Evolutionary conservation across 2,113 vertebrate genomes (phyloP).

Genomic region (Anhinga rufa): DNA sequence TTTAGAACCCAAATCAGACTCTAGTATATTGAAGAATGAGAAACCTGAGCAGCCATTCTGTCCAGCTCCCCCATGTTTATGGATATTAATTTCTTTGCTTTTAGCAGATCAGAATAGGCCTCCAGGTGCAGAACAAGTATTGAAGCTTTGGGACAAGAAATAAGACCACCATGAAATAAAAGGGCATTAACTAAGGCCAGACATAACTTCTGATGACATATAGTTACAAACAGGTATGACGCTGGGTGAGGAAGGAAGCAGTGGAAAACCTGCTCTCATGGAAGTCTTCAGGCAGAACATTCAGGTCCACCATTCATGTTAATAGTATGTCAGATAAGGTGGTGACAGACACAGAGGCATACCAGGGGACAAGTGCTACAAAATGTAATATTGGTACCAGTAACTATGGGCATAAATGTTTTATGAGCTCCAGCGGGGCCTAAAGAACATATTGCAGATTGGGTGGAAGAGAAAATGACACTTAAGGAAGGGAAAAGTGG

Average conservation of each 20-base stretch:
- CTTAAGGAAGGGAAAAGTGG: neutral
- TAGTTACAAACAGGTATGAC: neutral
- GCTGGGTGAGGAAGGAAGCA: neutral
- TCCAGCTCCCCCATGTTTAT: neutral
- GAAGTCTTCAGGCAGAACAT: neutral
- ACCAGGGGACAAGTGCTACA: neutral
- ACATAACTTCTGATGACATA: neutral
- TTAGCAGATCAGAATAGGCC: neutral
- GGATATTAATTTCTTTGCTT: neutral
- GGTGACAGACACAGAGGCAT: neutral
- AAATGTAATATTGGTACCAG: neutral
- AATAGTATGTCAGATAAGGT: neutral
- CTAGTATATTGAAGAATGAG: neutral
- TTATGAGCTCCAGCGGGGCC: conserved; percentile 5
- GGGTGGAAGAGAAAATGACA: neutral
- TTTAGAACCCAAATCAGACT: neutral
- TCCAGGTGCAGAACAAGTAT: neutral
- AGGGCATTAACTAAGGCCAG: neutral
- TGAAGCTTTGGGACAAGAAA: neutral
- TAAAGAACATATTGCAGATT: conserved; percentile 3
- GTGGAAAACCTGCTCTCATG: neutral
- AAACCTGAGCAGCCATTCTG: neutral
- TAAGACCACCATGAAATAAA: neutral
- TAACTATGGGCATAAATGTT: neutral
- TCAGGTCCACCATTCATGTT: neutral